These are phyloP conservation scores for Pilophorus perplexus DNA, from an alignment of 2,888 invertebrate genomes.

Conservation along the genomic window DNA sequence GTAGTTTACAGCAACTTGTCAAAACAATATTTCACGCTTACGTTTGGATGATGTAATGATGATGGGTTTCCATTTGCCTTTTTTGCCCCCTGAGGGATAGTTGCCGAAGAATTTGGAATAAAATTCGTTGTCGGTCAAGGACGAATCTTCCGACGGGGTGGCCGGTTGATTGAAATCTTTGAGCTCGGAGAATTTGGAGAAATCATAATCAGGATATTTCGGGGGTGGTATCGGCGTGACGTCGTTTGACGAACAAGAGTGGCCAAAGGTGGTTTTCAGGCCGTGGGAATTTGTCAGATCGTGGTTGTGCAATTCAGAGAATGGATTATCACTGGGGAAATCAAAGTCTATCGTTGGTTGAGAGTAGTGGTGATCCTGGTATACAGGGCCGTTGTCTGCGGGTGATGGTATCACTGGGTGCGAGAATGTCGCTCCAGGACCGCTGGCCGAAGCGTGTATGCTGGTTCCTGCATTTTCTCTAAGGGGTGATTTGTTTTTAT, in stretches of 20 bases:
- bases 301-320: too few relatives aligned
- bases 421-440: constrained; percentile 10
- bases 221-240: constrained; percentile 12
- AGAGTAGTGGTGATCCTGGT: constrained; percentile 20
- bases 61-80: constrained; percentile 30
- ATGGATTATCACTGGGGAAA: not conserved
- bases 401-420: not conserved
- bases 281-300: too few relatives aligned
- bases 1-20: too few relatives aligned
- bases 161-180: not conserved
- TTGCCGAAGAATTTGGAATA: not conserved
- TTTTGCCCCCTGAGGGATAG: constrained; percentile 12
- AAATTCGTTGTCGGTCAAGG: not conserved
- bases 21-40: too few relatives aligned
- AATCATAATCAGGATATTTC: constrained; percentile 1
- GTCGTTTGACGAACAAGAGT: not conserved
- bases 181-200: not conserved
- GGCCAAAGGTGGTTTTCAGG: not conserved
- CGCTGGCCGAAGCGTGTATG: constrained; percentile 3
- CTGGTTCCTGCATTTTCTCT: not conserved
- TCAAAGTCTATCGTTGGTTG: not conserved
- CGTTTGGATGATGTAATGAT: constrained; percentile 11
- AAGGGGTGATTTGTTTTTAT: too few relatives aligned
- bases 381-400: not conserved
- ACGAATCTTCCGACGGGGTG: not conserved